Conservation (phyloP, 92 coral and sea anemone species). For the Diadumene lineata region DNA sequence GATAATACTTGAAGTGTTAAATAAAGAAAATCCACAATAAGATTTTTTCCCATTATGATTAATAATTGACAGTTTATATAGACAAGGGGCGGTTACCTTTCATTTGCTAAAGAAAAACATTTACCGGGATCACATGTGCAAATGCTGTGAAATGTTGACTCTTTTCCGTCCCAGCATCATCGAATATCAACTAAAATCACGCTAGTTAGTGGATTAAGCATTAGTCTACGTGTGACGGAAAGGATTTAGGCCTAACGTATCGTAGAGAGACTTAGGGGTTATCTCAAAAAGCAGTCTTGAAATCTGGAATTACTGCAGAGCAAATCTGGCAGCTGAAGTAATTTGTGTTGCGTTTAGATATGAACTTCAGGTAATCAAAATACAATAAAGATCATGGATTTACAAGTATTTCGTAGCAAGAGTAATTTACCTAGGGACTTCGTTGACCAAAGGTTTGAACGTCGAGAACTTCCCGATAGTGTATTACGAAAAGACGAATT, state of each 20-base stretch:
- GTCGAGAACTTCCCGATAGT: slow-evolving; percentile 5
- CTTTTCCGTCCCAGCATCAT: neutral
- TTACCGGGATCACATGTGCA: neutral
- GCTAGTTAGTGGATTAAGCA: neutral
- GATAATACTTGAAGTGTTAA: neutral
- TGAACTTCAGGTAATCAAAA: neutral
- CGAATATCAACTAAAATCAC: neutral
- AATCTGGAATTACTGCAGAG: slow-evolving; percentile 13
- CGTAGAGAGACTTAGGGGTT: neutral
- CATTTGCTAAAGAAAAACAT: neutral
- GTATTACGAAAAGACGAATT: slow-evolving; percentile 25
- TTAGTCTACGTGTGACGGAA: neutral
- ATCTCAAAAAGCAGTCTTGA: slow-evolving; percentile 15
- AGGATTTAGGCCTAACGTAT: slow-evolving; percentile 2
- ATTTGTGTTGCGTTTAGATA: neutral
- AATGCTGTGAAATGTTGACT: neutral
- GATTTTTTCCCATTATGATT: too few relatives aligned
- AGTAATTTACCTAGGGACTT: neutral
- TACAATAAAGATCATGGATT: too few relatives aligned
- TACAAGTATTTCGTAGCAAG: slow-evolving; percentile 12
- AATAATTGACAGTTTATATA: neutral
- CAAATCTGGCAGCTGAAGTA: neutral
- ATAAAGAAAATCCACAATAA: neutral
- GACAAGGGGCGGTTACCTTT: neutral
- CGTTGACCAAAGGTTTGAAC: slow-evolving; percentile 8